Evolutionary conservation across 2,888 invertebrate genomes (phyloP).

Genomic region (Lamellibrachia satsuma): DNA sequence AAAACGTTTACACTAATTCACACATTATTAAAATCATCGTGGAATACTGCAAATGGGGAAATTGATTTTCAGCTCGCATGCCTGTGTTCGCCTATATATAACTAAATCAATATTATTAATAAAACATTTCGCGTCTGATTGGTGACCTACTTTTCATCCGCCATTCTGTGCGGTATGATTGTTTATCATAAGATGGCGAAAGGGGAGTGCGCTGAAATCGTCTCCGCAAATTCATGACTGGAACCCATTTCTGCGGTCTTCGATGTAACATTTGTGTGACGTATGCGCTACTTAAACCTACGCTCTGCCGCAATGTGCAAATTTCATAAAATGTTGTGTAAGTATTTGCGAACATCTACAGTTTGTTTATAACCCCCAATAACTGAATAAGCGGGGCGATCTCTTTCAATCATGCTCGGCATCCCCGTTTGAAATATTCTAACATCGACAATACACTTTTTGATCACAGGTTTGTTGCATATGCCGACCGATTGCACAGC

Average conservation of each 20-base stretch:
- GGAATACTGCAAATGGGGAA: not conserved
- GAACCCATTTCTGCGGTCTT: not conserved
- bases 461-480: not conserved
- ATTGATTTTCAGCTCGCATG: not conserved
- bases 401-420: not conserved
- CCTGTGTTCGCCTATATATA: not conserved
- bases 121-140: slow-evolving; percentile 3
- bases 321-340: slow-evolving; percentile 1
- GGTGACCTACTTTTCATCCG: slow-evolving; percentile 10
- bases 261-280: slow-evolving; percentile 5
- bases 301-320: not conserved
- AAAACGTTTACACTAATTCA: not conserved
- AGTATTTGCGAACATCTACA: not conserved
- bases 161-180: slow-evolving; percentile 17
- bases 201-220: slow-evolving; percentile 6
- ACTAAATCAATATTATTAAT: not conserved
- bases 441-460: not conserved
- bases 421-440: not conserved
- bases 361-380: not conserved
- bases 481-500: not conserved
- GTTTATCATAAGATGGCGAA: slow-evolving; percentile 17
- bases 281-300: not conserved
- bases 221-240: slow-evolving; percentile 17
- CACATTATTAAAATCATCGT: not conserved
- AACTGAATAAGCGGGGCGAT: not conserved